Base-by-base conservation (phyloP, 2,113 vertebrate species). In the Urocitellus parryii region DNA sequence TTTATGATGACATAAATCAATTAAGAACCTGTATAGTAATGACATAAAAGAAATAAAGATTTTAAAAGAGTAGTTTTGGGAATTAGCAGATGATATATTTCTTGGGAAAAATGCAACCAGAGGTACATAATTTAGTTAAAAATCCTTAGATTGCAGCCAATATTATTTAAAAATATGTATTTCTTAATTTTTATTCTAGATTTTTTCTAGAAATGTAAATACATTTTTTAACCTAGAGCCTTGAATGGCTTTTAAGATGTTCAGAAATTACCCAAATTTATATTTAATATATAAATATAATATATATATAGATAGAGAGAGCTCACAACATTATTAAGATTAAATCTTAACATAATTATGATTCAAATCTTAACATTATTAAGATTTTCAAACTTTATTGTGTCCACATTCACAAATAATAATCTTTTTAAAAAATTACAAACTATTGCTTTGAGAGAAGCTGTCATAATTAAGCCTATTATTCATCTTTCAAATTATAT, bases 31-130 rank as follows among this genome's bases (percentile, higher is more conserved):
- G 17, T 63, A 97, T 53, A 87, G 89, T 25, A 81, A 95, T 80
- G 91, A 72, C 18, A 86, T 97, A 96, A 97, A 12, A 90, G 61
- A 51, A 89, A 17, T 90, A 97, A 58, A 11, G 13, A 97, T 83
- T 97, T 97, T 94, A 89, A 96, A 95, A 97, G n/a, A 95, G 7
- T 0, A 29, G 4, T 51, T 94, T 96, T 98, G 95, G 79, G 22
- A 14, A 78, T 78, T 61, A 91, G 65, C 88, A 92, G 10, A n/a
- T 91, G 22, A 61, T 72, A 51, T 27, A 92, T 42, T 87, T 80
- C 65, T 48, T 78, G 16, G 72, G 42, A 82, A 90, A 85, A 83
- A 74, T 73, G 1, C 73, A 73, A 51, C 92, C 42, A 65, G 51
- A 91, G 18, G 58, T 68, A 13, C 8, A 51, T 3, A 1, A 17